Evolutionary conservation across 2,888 invertebrate genomes (phyloP), one percentile per base, ranked within the genome.

Genomic region (Melieria crassipennis): DNA sequence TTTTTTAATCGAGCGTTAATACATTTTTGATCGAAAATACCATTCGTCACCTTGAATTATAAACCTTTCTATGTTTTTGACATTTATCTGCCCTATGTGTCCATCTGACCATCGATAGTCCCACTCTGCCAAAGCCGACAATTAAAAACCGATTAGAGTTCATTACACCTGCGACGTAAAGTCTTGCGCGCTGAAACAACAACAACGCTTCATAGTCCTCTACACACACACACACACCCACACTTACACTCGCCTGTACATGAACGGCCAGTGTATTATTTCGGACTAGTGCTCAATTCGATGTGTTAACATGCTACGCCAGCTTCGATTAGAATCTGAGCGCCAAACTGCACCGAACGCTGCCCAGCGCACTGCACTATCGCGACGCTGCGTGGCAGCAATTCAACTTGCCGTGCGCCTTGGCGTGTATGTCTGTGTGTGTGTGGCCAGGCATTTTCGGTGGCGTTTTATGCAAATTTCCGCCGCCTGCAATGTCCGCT

Each of bases 101-200:
- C 30, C 30, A 30, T 30, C 30, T 3, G 30, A 30, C 30, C 30
- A 2, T 30, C 30, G 30, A 30, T 30, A 30, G 30, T 30, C 30
- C 30, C 30, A 61, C 46, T 57, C 47, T 56, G 60, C 65, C 70
- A 48, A 70, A 60, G 61, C 55, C 47, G 30, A 48, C 71, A 73
- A 71, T 73, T 73, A 73, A 73, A 73, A 73, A 71, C 56, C 71
- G 70, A 73, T 73, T 73, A 71, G 68, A 71, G 63, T 65, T 65
- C 71, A 69, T 73, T 71, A 71, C 30, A 30, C 30, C 30, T 30
- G 30, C 30, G 30, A 30, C 30, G 30, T 30, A 30, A 30, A 30
- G 30, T 30, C 30, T 30, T 30, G 30, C 30, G 30, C 30, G 30
- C 30, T 30, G 30, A 30, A 56, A 56, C 56, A 30, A 30, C 30